phyloP scores from a whole-genome alignment of 2,113 vertebrate genomes.

The Cinclus cinclus region DNA sequence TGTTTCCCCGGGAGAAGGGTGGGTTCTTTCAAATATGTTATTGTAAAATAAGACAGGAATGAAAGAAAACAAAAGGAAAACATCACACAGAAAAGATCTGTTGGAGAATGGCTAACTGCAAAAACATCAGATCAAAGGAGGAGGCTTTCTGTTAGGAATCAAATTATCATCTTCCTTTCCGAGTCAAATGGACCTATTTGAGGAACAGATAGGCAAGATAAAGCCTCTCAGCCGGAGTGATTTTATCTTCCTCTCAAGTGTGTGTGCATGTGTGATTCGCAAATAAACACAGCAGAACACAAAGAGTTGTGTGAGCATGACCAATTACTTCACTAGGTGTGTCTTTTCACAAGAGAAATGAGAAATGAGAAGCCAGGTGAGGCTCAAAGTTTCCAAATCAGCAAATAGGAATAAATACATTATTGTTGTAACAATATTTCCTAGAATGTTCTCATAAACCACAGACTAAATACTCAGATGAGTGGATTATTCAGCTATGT shows the following conservation, averaged over 20 bases:
- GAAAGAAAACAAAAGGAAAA: conserved; percentile 18
- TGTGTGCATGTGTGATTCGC: not conserved
- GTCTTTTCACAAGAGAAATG: not conserved
- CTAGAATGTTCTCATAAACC: not conserved
- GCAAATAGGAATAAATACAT: not conserved
- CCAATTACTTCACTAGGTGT: rapidly evolving
- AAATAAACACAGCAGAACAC: not conserved
- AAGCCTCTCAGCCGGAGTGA: not conserved
- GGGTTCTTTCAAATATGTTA: not conserved
- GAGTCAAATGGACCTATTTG: conserved; percentile 27
- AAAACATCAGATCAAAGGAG: conserved; percentile 22
- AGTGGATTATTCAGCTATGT: not conserved
- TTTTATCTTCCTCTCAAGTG: conserved; percentile 27
- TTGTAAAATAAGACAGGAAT: not conserved
- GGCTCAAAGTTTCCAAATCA: not conserved
- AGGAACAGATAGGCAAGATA: conserved; percentile 26
- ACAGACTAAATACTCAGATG: not conserved
- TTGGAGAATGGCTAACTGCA: not conserved
- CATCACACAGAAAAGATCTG: not conserved
- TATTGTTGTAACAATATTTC: not conserved
- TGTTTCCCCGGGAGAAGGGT: not conserved
- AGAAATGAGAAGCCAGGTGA: not conserved
- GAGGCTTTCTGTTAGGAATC: not conserved
- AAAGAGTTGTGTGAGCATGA: not conserved
- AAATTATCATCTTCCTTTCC: conserved; percentile 51